A percentile compares a stretch with the other conserved stretches of the same genome.
Evolutionary conservation across 2,113 vertebrate species (phyloP).

Genomic region (Narcine bancroftii): DNA sequence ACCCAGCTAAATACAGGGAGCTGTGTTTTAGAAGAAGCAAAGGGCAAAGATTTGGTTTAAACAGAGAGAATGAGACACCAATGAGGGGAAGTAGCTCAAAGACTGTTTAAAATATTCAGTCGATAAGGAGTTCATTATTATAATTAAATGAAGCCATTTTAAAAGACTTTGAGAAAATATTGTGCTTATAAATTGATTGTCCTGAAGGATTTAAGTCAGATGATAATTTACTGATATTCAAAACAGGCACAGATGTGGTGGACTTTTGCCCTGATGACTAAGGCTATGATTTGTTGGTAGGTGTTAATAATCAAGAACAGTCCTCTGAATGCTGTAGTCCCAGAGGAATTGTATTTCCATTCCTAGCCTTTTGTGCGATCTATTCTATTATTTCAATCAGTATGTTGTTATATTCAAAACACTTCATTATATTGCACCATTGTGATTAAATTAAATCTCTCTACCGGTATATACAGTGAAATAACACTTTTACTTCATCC

Average conservation of each 20-base stretch:
- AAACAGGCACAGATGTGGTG: neutral
- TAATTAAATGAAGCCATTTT: constrained; percentile 34
- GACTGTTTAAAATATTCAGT: constrained; percentile 33
- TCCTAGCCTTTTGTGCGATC: neutral
- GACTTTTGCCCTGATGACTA: constrained; percentile 8
- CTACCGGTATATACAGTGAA: neutral
- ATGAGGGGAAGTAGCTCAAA: constrained; percentile 40
- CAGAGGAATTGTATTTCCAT: neutral
- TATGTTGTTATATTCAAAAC: neutral
- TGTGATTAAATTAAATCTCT: neutral
- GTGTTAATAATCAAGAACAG: neutral
- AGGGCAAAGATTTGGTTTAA: constrained; percentile 49
- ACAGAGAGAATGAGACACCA: constrained; percentile 47
- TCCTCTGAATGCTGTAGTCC: neutral
- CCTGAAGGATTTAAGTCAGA: constrained; percentile 25
- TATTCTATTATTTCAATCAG: neutral
- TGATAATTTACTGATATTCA: constrained; percentile 25
- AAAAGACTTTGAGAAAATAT: constrained; percentile 36
- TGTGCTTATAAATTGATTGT: constrained; percentile 28
- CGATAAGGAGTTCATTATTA: constrained; percentile 27
- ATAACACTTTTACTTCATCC: constrained; percentile 2
- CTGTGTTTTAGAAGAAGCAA: constrained; percentile 51
- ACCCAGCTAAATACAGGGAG: constrained; percentile 58
- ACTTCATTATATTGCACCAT: neutral
- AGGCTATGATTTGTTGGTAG: neutral